Base-by-base conservation (phyloP, 2,113 vertebrate genomes). In the Amblyopsis rosae region DNA sequence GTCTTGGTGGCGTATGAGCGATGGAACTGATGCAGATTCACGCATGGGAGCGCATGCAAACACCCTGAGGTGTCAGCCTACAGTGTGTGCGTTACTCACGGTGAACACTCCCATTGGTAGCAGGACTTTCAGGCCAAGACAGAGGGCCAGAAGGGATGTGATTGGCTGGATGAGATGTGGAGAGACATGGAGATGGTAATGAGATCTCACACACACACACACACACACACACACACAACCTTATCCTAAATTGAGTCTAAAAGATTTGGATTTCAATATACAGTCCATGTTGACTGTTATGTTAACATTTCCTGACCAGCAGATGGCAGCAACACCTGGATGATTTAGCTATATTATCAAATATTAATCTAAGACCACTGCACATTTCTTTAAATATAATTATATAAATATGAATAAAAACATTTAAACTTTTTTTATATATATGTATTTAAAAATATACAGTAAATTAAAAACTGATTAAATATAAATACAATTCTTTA, bases 121-220 rank as follows among this genome's bases (percentile, higher is more conserved):
- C 12, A 35, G 85, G 67, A 65, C 69, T 86, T 48, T 92, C 86
- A 49, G 86, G 76, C 89, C 88, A 92, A 50, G 82, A 80, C 67
- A 59, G 75, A 48, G 71, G 82, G 10, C 81, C 84, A 69, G 85
- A 70, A 58, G 64, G 72, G 67, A 87, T 76, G 66, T 83, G 75
- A 76, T 87, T 87, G 45, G 79, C 91, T 91, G 84, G 83, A 35
- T 81, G 61, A 76, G 64, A 79, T 69, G 76, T 26, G 53, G 57
- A 70, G 62, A 88, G 59, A 86, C 45, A 78, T 75, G 82, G 33
- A 84, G 64, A 84, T 69, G 75, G 46, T 0, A 58, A 41, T 58
- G 17, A 58, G 9, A 12, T 12, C 48, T 32, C 7, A 6, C 58
- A 62, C 16, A 19, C 4, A 50, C 57, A 16, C 49, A 55, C 1